Conservation (phyloP, 2,888 invertebrate genomes). For the Hirtodrosophila histrioides region DNA sequence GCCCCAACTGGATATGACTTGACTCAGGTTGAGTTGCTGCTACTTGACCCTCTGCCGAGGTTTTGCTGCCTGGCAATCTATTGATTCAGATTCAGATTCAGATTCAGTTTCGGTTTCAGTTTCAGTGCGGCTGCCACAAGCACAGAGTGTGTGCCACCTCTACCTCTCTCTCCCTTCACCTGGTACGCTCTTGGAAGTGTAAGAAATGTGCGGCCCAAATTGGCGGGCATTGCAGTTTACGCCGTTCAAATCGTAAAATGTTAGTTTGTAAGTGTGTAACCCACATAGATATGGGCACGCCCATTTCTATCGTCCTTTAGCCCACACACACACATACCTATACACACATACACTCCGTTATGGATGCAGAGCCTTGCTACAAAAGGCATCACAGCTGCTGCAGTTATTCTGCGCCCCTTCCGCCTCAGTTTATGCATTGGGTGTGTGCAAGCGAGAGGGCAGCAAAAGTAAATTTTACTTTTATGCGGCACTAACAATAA, state of each 20-base stretch:
- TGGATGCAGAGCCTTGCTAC: constrained; percentile 39
- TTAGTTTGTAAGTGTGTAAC: constrained; percentile 35
- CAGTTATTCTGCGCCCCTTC: constrained; percentile 41
- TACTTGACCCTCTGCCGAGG: constrained; percentile 26
- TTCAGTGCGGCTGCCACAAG: no score
- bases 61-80: neutral
- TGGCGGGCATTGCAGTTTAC: constrained; percentile 52
- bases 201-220: neutral
- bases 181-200: neutral
- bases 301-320: constrained; percentile 28
- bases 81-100: no score
- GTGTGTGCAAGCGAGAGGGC: neutral
- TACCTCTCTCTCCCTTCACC: no score
- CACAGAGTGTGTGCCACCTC: no score
- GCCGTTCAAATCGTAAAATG: constrained; percentile 72
- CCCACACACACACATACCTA: neutral
- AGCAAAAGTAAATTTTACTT: constrained; percentile 48
- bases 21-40: constrained; percentile 6
- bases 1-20: constrained; percentile 4
- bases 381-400: constrained; percentile 45
- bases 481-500: constrained; percentile 65
- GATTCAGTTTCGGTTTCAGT: neutral
- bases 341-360: neutral
- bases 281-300: constrained; percentile 54
- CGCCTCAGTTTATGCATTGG: constrained; percentile 32